These are phyloP conservation scores for Drosophila birchii DNA, from an alignment of 2,888 invertebrate genomes.

Conservation along the genomic window DNA sequence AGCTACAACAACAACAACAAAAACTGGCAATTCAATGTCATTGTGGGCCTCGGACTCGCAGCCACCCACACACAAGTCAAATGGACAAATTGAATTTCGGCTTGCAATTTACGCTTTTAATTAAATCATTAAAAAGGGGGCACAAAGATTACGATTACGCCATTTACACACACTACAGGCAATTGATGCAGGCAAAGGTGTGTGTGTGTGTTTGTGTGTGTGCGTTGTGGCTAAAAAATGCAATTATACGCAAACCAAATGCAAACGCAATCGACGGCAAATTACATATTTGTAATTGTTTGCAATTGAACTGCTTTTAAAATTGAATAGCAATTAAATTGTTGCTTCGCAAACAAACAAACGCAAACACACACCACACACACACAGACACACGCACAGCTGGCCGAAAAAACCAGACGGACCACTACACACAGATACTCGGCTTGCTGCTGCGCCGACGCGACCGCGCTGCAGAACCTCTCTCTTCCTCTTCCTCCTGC, in stretches of 20 bases:
- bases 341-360: constrained; percentile 58
- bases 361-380: constrained; percentile 25
- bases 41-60: background rate
- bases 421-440: constrained; percentile 31
- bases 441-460: constrained; percentile 58
- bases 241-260: constrained; percentile 59
- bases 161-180: constrained; percentile 31
- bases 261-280: constrained; percentile 63
- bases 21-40: constrained; percentile 4
- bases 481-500: constrained; percentile 18
- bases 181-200: constrained; percentile 6
- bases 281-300: constrained; percentile 70
- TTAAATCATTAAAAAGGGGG: constrained; percentile 77
- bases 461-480: constrained; percentile 54
- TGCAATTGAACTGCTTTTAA: constrained; percentile 76
- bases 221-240: constrained; percentile 58
- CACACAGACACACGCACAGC: background rate
- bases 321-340: constrained; percentile 65
- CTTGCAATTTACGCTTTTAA: constrained; percentile 75
- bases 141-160: constrained; percentile 76
- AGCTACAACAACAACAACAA: background rate
- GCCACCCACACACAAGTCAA: constrained; percentile 40
- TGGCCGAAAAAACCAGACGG: constrained; percentile 55
- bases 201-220: background rate
- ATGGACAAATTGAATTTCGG: constrained; percentile 74